A percentile compares a stretch with the other conserved stretches of the same genome.
Conservation (phyloP, 2,113 vertebrate species). For the Barbus barbus region DNA sequence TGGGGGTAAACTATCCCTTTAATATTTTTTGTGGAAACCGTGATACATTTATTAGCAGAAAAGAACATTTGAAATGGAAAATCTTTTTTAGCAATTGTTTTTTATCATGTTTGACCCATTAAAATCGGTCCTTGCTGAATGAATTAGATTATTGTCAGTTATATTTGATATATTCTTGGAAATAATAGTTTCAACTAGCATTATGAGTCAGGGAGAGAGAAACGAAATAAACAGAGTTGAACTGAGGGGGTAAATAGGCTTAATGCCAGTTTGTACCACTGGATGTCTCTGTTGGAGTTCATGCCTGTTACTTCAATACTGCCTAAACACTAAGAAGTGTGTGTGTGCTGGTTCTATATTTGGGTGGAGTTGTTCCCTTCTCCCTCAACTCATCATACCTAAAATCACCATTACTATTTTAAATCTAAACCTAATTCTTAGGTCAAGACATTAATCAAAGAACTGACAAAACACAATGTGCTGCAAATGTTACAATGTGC, state of each 20-base stretch:
- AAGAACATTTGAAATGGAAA: neutral
- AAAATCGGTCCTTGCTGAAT: neutral
- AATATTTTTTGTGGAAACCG: neutral
- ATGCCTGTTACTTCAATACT: neutral
- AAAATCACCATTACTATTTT: neutral
- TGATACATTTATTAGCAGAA: neutral
- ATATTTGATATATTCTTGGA: neutral
- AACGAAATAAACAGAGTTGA: neutral
- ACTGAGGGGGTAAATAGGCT: neutral
- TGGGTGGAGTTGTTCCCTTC: neutral
- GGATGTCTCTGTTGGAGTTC: conserved; percentile 33
- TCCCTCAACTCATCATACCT: neutral
- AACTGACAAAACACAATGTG: neutral
- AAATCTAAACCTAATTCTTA: neutral
- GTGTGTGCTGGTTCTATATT: neutral
- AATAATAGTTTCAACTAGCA: neutral
- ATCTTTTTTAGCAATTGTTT: no score
- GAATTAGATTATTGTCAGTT: neutral
- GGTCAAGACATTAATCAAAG: neutral
- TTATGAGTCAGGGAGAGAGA: neutral
- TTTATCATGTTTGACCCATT: no score
- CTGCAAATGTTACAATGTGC: neutral
- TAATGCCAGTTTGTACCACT: conserved; percentile 15
- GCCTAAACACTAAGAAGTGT: neutral
- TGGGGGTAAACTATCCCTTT: neutral